Percentiles rank a stretch among this genome's conserved stretches.
These are phyloP conservation scores for Pipistrellus pygmaeus DNA, from an alignment of 2,797 vertebrate genomes.

Conservation along the genomic window DNA sequence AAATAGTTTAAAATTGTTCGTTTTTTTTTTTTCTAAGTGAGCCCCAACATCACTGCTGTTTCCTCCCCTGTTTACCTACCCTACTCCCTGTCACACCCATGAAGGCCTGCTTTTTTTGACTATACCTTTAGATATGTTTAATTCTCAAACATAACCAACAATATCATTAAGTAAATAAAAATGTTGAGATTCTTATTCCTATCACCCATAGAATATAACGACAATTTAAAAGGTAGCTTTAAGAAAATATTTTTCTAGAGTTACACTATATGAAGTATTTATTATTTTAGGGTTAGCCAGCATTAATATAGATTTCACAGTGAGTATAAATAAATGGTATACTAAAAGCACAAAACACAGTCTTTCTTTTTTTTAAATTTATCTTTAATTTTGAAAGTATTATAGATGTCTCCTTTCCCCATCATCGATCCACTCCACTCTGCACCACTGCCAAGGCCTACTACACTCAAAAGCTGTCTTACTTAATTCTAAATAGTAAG, in stretches of 20 bases:
- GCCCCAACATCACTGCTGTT: neutral
- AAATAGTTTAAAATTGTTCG: constrained; percentile 10
- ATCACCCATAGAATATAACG: neutral
- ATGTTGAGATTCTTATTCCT: constrained; percentile 7
- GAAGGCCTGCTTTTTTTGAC: neutral
- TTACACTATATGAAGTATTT: neutral
- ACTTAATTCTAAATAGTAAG: neutral
- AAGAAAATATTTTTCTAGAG: neutral
- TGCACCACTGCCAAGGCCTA: too few relatives aligned
- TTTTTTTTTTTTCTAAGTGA: constrained; percentile 21
- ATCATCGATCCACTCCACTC: too few relatives aligned
- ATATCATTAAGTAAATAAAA: neutral
- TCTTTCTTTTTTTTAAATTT: neutral
- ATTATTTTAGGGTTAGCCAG: neutral
- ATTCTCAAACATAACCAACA: neutral
- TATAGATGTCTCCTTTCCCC: too few relatives aligned
- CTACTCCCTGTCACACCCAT: too few relatives aligned
- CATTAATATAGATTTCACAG: neutral
- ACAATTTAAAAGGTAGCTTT: constrained; percentile 38
- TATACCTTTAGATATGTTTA: constrained; percentile 4
- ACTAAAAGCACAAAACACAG: neutral
- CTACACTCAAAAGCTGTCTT: neutral
- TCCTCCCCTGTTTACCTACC: neutral
- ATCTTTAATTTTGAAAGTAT: too few relatives aligned
- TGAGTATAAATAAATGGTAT: neutral